Conservation (phyloP, 2,888 invertebrate genomes). For the Cosmorhoe ocellata region DNA sequence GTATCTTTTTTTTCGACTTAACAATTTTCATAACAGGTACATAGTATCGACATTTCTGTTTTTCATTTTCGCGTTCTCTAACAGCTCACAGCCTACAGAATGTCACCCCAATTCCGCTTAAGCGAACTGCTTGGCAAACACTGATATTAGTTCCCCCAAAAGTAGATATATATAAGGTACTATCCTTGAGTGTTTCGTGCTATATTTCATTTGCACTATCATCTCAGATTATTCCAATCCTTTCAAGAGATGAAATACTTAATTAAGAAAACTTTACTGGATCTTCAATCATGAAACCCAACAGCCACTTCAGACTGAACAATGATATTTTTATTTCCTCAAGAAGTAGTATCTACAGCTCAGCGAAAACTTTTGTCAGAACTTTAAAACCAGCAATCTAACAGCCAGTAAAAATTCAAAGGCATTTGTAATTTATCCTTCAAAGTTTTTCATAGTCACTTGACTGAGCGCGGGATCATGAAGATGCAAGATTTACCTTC, state of each 20-base stretch:
- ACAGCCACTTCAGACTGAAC: slow-evolving; percentile 24
- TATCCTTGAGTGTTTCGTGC: slow-evolving; percentile 68
- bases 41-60: too few relatives aligned
- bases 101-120: slow-evolving; percentile 72
- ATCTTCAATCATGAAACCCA: neutral
- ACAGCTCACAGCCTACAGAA: slow-evolving; percentile 39
- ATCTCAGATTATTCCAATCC: slow-evolving; percentile 17
- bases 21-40: too few relatives aligned
- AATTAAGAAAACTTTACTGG: slow-evolving; percentile 5
- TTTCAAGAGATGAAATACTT: slow-evolving; percentile 13
- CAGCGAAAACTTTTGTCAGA: neutral
- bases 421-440: slow-evolving; percentile 14
- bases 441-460: slow-evolving; percentile 17
- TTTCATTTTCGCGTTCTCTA: slow-evolving; percentile 3
- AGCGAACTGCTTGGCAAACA: slow-evolving; percentile 76
- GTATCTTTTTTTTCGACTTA: too few relatives aligned
- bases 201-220: slow-evolving; percentile 53
- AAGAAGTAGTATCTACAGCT: neutral
- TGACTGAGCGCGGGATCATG: slow-evolving; percentile 33
- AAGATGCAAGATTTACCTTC: slow-evolving; percentile 51
- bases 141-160: slow-evolving; percentile 74
- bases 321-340: neutral
- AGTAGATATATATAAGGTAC: too few relatives aligned
- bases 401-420: neutral
- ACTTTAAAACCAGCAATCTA: too few relatives aligned